Evolutionary conservation across 1,140 invertebrate genomes (phyloP), one percentile per base, ranked within the genome.

Genomic region (Elysia chlorotica): DNA sequence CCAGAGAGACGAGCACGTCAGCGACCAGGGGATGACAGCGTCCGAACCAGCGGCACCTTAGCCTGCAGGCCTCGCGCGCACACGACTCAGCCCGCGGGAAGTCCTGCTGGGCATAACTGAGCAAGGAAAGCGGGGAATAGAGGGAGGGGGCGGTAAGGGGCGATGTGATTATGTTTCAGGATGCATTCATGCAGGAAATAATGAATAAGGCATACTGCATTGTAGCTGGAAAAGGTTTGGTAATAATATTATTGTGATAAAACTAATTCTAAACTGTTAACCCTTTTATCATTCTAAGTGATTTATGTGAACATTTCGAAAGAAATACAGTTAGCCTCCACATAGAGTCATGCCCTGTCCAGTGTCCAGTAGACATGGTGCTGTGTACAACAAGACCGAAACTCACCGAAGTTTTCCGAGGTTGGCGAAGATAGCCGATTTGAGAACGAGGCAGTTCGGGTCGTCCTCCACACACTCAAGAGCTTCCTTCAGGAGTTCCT

Each of bases 41-140:
- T 2, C 83, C 83, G 70, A 76, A 83, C 81, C 82, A 83, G 36
- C 72, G 77, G 25, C 82, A 72, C 35, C 80, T 48, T 31, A 79
- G 70, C 5, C 53, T 65, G 19, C 79, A 35, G 61, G 79, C 62
- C 53, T 83, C 72, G 28, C 77, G 48, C 10, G 81, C 68, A 61
- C 71, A 77, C 0, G 70, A 74, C 56, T 83, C 80, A 59, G 82
- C 80, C 37, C 78, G 70, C 0, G 72, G 35, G 61, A 75, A 85
- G 41, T 85, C 78, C 30, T 71, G 14, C 56, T 82, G 80, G 23
- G 77, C n/a, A n/a, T n/a, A n/a, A n/a, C n/a, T n/a, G n/a, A n/a
- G n/a, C n/a, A n/a, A n/a, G n/a, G n/a, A n/a, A n/a, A n/a, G n/a
- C n/a, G n/a, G n/a, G n/a, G n/a, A n/a, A n/a, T n/a, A n/a, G n/a